Conservation (phyloP, 2,113 vertebrate genomes). For the Nerophis lumbriciformis region DNA sequence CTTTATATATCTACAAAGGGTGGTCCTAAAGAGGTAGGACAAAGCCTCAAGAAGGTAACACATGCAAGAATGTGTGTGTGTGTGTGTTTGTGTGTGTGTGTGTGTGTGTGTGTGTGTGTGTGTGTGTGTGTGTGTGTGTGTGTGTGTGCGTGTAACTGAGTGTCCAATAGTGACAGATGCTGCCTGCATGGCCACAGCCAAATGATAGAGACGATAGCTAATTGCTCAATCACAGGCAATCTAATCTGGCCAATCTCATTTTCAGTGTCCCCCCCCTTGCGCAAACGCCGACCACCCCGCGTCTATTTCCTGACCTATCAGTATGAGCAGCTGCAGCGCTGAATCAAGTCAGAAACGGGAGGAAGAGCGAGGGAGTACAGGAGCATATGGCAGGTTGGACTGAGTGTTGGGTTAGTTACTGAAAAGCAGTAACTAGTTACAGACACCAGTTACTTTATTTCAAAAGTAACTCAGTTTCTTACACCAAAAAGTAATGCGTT, state of each 20-base stretch:
- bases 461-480: no score
- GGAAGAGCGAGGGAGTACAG: neutral
- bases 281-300: neutral
- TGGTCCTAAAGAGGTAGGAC: no score
- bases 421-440: no score
- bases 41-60: no score
- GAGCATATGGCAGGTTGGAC: neutral
- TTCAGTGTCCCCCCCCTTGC: constrained; percentile 29
- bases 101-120: neutral
- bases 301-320: constrained; percentile 44
- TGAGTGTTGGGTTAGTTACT: neutral
- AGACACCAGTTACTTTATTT: no score
- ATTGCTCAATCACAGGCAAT: constrained; percentile 67
- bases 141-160: constrained; percentile 15
- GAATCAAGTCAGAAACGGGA: constrained; percentile 15
- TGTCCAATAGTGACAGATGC: constrained; percentile 60
- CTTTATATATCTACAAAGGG: no score
- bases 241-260: constrained; percentile 65
- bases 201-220: constrained; percentile 62
- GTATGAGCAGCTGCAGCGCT: constrained; percentile 44
- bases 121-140: neutral
- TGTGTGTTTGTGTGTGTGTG: no score
- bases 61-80: neutral
- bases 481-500: no score
- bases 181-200: constrained; percentile 34